These are phyloP conservation scores for Anorthoa munda DNA, from an alignment of 2,888 invertebrate genomes.

Conservation along the genomic window DNA sequence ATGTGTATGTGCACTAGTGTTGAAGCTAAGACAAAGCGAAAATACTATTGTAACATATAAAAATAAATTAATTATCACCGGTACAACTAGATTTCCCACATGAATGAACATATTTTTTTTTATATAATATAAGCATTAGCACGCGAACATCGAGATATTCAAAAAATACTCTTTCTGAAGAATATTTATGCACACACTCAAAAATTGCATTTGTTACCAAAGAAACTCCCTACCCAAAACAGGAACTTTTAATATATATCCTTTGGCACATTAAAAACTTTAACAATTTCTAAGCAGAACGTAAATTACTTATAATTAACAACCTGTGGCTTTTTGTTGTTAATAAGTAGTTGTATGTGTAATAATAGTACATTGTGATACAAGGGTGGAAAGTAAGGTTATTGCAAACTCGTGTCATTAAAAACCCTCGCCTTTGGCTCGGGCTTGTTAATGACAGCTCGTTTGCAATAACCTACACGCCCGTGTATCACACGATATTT, in stretches of 20 bases:
- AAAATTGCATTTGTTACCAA: background rate
- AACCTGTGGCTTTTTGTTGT: constrained; percentile 9
- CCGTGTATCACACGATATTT: too few species aligned
- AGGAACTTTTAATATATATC: background rate
- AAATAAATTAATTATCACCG: background rate
- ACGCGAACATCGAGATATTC: too few species aligned
- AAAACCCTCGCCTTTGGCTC: too few species aligned
- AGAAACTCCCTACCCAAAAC: constrained; percentile 22
- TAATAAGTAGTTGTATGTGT: background rate
- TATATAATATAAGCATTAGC: background rate
- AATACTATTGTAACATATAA: background rate
- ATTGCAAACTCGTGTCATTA: too few species aligned
- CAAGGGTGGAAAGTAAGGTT: too few species aligned
- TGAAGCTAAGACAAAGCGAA: constrained; percentile 5
- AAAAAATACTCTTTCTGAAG: too few species aligned
- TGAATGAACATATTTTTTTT: background rate
- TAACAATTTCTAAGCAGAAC: constrained; percentile 10
- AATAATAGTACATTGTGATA: background rate
- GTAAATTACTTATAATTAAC: constrained; percentile 6
- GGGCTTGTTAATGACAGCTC: too few species aligned
- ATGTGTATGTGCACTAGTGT: background rate
- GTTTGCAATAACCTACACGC: too few species aligned
- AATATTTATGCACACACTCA: too few species aligned
- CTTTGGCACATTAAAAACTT: background rate
- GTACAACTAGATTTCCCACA: background rate